Conservation (phyloP, 2,888 invertebrate genomes). For the Ceramica pisi region DNA sequence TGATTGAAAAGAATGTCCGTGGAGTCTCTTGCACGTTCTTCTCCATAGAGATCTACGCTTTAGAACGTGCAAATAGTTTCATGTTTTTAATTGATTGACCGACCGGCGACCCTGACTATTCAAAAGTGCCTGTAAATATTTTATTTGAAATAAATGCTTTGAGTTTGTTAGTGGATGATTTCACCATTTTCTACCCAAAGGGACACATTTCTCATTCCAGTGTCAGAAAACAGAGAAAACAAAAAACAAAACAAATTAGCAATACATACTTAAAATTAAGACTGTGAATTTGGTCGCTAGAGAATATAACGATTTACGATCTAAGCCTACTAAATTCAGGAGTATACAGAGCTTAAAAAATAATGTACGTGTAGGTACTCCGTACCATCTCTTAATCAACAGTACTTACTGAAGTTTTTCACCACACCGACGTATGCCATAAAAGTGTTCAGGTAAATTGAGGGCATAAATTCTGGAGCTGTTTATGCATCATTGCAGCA, state of each 20-base stretch:
- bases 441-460: slow-evolving; percentile 14
- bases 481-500: slow-evolving; percentile 24
- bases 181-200: neutral
- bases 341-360: neutral
- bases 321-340: neutral
- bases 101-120: too few relatives aligned
- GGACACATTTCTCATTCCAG: neutral
- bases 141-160: too few relatives aligned
- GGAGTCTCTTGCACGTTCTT: too few relatives aligned
- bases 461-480: slow-evolving; percentile 16
- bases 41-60: too few relatives aligned
- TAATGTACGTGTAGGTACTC: neutral
- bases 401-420: neutral
- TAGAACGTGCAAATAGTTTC: too few relatives aligned
- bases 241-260: neutral
- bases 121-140: too few relatives aligned
- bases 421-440: neutral
- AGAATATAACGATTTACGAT: slow-evolving; percentile 5
- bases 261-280: slow-evolving; percentile 13
- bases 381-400: neutral
- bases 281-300: slow-evolving; percentile 1
- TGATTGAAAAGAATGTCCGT: too few relatives aligned
- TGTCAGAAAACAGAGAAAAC: neutral
- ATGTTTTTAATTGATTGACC: too few relatives aligned
- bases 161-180: neutral